Evolutionary conservation across 2,888 invertebrate genomes (phyloP), one percentile per base, ranked within the genome.

Genomic region (Hirtodrosophila duncani): DNA sequence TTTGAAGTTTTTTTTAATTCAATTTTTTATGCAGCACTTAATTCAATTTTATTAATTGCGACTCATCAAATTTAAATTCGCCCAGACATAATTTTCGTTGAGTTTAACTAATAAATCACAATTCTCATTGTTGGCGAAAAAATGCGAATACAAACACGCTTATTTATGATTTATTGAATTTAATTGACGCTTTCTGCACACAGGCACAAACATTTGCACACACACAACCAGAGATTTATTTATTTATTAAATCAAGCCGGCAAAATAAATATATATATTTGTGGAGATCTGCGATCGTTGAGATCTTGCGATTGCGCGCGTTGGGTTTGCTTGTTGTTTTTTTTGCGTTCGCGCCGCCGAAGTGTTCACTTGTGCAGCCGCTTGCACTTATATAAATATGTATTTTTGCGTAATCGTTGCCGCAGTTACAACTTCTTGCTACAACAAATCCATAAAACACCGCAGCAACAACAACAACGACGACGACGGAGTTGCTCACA

Each of bases 71-170:
- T 61, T 43, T 46, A 14, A 61, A 42, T 43, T 51, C 18, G 55
- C 51, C 46, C 38, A 64, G 59, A 55, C 59, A 65, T 57, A 78
- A 74, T 59, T 78, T 59, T 34, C 43, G 50, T 63, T 60, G 36
- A 49, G 41, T 38, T 45, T 13, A 38, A 49, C 43, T 61, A 63
- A 78, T 81, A 78, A 67, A 74, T 81, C 67, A 74, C 81, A 81
- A 70, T 78, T 67, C 29, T 18, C 7, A 44, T 36, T 50, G 29
- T 18, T 33, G 31, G 48, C 29, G 13, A 4, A 14, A 4, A 23
- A 3, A 8, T 10, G 5, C 23, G 56, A 59, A 56, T 46, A 39
- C 34, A 18, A 29, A 45, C 42, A 41, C 34, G 37, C 37, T 48
- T 41, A 51, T 52, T 51, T 59, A 41, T 39, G 44, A 44, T 58